These are phyloP conservation scores for Colostygia pectinataria DNA, from an alignment of 2,888 invertebrate genomes.

Conservation along the genomic window DNA sequence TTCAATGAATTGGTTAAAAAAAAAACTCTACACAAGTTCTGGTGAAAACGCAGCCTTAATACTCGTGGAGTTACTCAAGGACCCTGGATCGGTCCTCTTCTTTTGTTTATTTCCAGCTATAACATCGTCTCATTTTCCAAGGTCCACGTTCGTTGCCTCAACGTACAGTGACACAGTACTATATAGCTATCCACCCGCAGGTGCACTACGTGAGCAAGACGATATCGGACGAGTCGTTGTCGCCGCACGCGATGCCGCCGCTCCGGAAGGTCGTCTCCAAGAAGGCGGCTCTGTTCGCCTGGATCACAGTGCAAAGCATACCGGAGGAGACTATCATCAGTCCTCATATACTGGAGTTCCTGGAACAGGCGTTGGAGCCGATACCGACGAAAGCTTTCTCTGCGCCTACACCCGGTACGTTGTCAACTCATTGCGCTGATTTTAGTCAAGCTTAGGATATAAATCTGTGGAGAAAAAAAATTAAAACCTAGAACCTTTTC, in stretches of 20 bases:
- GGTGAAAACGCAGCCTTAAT: too few species aligned
- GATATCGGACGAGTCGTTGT: slow-evolving; percentile 82
- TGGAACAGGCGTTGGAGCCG: slow-evolving; percentile 98
- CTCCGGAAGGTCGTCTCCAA: slow-evolving; percentile 86
- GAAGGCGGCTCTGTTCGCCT: slow-evolving; percentile 95
- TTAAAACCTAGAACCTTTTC: too few species aligned
- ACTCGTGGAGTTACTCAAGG: too few species aligned
- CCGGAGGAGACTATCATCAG: slow-evolving; percentile 99
- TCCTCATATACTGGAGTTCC: slow-evolving; percentile 97
- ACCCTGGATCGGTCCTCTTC: too few species aligned
- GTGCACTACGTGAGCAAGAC: slow-evolving; percentile 93
- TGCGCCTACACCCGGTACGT: slow-evolving; percentile 63
- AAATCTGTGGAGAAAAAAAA: too few species aligned
- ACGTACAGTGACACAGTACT: too few species aligned
- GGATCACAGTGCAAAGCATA: slow-evolving; percentile 98
- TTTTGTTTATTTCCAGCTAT: too few species aligned
- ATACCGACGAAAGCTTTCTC: slow-evolving; percentile 88
- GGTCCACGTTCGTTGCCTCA: too few species aligned
- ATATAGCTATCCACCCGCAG: slow-evolving; percentile 55
- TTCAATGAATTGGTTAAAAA: too few species aligned
- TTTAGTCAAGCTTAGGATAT: too few species aligned
- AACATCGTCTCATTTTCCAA: too few species aligned
- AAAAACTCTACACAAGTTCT: too few species aligned
- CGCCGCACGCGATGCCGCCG: slow-evolving; percentile 53
- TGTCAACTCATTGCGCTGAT: not conserved